Evolutionary conservation across 2,113 vertebrate genomes (phyloP).

Genomic region (Gobiocypris rarus): DNA sequence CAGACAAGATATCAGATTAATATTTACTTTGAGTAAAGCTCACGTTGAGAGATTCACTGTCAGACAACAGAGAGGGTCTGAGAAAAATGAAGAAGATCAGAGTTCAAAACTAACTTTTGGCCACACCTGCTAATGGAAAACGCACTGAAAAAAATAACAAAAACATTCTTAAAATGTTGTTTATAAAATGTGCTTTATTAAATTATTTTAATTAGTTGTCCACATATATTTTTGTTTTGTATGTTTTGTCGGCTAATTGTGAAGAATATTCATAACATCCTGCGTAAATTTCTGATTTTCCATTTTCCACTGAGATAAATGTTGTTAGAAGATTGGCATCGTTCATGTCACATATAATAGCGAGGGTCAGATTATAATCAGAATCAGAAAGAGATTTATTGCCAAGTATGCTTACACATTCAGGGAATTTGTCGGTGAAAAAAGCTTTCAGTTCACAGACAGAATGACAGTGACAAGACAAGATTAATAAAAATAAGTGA

Average conservation of each 20-base stretch:
- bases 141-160: not conserved
- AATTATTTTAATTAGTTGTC: not conserved
- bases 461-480: too few species aligned
- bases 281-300: not conserved
- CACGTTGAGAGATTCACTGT: conserved; percentile 5
- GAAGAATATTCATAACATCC: not conserved
- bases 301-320: not conserved
- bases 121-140: not conserved
- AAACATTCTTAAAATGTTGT: too few species aligned
- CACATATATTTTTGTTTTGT: not conserved
- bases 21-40: not conserved
- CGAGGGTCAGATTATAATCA: too few species aligned
- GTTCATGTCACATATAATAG: too few species aligned
- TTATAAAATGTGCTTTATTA: too few species aligned
- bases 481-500: too few species aligned
- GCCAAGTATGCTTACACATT: too few species aligned
- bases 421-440: too few species aligned
- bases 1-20: conserved; percentile 44
- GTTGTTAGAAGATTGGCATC: too few species aligned
- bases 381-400: too few species aligned
- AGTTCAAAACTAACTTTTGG: not conserved
- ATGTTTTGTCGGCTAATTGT: not conserved
- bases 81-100: not conserved
- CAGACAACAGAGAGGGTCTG: not conserved
- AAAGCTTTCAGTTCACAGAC: too few species aligned